Evolutionary conservation across 2,797 vertebrate species (phyloP), one percentile per base, ranked within the genome.

Genomic region (Scomberomorus guttatus): DNA sequence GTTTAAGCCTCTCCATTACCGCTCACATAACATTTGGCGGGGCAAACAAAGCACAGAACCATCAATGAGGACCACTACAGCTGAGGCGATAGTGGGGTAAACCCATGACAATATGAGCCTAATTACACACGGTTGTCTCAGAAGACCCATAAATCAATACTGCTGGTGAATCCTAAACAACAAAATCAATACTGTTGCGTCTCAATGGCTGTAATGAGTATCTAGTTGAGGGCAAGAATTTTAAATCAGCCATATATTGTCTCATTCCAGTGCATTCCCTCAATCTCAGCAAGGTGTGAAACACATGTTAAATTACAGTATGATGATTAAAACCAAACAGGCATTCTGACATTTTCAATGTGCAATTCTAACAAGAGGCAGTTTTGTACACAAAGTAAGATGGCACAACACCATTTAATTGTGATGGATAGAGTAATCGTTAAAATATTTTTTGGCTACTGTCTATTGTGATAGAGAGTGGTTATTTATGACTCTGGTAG

Each of bases 111-210:
- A 81, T 79, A 88, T 70, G 72, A 81, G 84, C 77, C 89, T 88
- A 92, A 93, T 94, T 90, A 90, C 89, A 77, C 77, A 27, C 81
- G 24, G 73, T 61, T 63, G 81, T 88, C 91, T 87, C 84, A 18
- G 42, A 80, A 77, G 89, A 75, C 57, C 70, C 86, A 72, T 80
- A 62, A 87, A 91, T 93, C 90, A 79, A 90, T 90, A 77, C 61
- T 54, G 14, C 74, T 58, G 76, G 77, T 87, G 87, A 88, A 88
- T 85, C 83, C 73, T 7, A 66, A 92, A 91, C 83, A 81, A 71
- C 56, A 51, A 37, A 86, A 92, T 91, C 87, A 78, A 93, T 93
- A 82, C 42, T 32, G 52, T 50, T 80, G 89, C 39, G 42, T 91
- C 88, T 92, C 84, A 80, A 62, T 55, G 85, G 75, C 72, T 63